phyloP scores from a whole-genome alignment of 2,113 vertebrate genomes.

The Pholis gunnellus region DNA sequence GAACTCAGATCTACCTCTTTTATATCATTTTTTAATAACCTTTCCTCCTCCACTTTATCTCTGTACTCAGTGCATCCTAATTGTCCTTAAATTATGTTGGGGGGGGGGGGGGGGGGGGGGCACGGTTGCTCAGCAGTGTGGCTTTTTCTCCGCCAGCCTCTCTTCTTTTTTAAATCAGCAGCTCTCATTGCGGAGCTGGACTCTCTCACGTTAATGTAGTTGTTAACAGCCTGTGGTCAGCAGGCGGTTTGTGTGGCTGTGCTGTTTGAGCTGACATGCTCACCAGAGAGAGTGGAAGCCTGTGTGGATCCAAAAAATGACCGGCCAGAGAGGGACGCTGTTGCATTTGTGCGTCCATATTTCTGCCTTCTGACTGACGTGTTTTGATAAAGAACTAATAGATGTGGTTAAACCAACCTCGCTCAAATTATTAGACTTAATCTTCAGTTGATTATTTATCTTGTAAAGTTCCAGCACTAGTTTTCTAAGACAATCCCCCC shows the following conservation, averaged over 20 bases:
- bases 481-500: neutral
- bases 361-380: neutral
- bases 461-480: neutral
- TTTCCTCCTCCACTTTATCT: conserved; percentile 19
- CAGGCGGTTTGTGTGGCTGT: conserved; percentile 72
- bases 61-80: neutral
- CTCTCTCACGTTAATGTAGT: conserved; percentile 75
- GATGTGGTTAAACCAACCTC: neutral
- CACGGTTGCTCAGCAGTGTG: conserved; percentile 1
- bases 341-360: neutral
- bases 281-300: conserved; percentile 29
- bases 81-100: conserved; percentile 39
- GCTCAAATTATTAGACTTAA: neutral
- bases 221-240: conserved; percentile 79
- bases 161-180: conserved; percentile 53
- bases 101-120: conserved; percentile 18
- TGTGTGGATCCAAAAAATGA: conserved; percentile 30
- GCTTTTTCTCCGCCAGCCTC: conserved; percentile 21
- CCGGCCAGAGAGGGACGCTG: conserved; percentile 16
- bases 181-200: conserved; percentile 49
- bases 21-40: conserved; percentile 19
- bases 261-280: conserved; percentile 65
- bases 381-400: neutral
- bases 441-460: neutral
- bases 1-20: conserved; percentile 12